These are phyloP conservation scores for Volucella inflata DNA, from an alignment of 2,888 invertebrate species.

Conservation along the genomic window DNA sequence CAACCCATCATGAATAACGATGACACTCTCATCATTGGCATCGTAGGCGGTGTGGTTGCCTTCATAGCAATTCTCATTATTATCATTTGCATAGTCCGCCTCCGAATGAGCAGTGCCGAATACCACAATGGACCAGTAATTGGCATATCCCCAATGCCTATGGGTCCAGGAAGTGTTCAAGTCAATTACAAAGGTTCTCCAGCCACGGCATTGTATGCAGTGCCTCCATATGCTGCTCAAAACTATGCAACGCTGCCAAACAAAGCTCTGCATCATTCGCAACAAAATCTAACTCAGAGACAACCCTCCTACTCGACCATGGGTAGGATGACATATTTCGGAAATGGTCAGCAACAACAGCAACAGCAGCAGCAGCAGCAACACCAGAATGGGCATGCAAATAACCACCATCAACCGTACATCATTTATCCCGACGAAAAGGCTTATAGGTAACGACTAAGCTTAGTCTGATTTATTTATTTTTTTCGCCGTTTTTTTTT, in stretches of 20 bases:
- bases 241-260: slow-evolving; percentile 88
- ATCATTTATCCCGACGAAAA: slow-evolving; percentile 84
- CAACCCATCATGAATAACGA: slow-evolving; percentile 90
- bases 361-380: slow-evolving; percentile 80
- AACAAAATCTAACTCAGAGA: slow-evolving; percentile 81
- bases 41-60: slow-evolving; percentile 95
- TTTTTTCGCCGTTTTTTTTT: background rate
- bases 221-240: slow-evolving; percentile 87
- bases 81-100: slow-evolving; percentile 93
- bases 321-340: slow-evolving; percentile 86
- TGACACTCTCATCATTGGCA: slow-evolving; percentile 97
- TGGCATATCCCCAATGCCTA: slow-evolving; percentile 84
- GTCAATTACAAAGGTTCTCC: slow-evolving; percentile 84
- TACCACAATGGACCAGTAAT: slow-evolving; percentile 89
- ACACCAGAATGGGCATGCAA: slow-evolving; percentile 77
- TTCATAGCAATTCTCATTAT: slow-evolving; percentile 95
- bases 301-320: slow-evolving; percentile 87
- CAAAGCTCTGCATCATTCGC: slow-evolving; percentile 85
- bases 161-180: slow-evolving; percentile 86
- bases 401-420: slow-evolving; percentile 81
- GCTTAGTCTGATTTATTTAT: background rate
- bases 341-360: slow-evolving; percentile 82
- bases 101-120: slow-evolving; percentile 88
- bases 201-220: slow-evolving; percentile 85
- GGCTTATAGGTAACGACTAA: slow-evolving; percentile 82